Evolutionary conservation across 2,797 vertebrate species (phyloP).

Genomic region (Lutjanus campechanus): DNA sequence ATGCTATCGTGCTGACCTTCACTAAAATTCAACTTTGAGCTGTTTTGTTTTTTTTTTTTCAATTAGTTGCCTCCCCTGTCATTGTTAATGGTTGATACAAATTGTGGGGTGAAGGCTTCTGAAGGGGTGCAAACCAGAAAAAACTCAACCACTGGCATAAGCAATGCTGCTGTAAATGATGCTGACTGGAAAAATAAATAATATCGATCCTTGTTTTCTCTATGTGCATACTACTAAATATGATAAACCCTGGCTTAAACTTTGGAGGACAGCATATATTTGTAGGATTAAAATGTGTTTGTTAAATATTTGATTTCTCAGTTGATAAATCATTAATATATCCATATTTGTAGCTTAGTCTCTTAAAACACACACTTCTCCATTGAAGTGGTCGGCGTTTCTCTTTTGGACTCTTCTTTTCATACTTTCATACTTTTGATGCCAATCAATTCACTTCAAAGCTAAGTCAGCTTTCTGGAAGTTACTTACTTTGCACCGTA

Average conservation of each 20-base stretch:
- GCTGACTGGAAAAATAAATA: background rate
- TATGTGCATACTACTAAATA: constrained; percentile 3
- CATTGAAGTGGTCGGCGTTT: background rate
- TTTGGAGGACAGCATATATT: background rate
- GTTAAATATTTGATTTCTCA: constrained; percentile 2
- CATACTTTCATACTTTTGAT: constrained; percentile 14
- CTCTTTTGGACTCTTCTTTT: background rate
- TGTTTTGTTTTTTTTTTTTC: too few species aligned
- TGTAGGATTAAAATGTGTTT: constrained; percentile 15
- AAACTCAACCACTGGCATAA: background rate
- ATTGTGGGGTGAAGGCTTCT: too few species aligned
- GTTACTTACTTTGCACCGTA: constrained; percentile 1
- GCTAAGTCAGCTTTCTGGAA: constrained; percentile 12
- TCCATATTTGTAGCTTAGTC: background rate
- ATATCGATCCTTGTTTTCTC: background rate
- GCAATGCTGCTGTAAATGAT: background rate
- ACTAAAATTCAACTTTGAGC: too few species aligned
- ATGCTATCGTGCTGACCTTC: too few species aligned
- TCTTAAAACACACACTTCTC: constrained; percentile 17
- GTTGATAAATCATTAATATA: constrained; percentile 22
- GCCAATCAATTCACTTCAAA: constrained; percentile 36
- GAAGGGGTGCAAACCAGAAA: too few species aligned
- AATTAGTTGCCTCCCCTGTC: too few species aligned
- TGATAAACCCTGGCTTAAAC: background rate
- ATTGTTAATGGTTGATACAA: too few species aligned